phyloP scores from a whole-genome alignment of 2,888 invertebrate genomes.

The Drosophila phalerata region DNA sequence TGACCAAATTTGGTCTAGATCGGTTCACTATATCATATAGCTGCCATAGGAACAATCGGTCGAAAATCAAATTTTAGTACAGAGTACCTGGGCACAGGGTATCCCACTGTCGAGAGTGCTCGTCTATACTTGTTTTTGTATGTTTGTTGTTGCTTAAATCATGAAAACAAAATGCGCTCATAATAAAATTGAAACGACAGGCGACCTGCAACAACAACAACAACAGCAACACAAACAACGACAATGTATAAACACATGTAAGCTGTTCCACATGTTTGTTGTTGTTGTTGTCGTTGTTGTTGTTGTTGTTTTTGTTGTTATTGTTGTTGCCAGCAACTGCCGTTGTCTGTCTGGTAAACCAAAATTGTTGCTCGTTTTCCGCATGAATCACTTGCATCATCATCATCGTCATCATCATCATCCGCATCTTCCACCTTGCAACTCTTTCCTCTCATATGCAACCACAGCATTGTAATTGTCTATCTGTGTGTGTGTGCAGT shows the following conservation, averaged over 20 bases:
- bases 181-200: constrained; percentile 74
- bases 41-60: too few species aligned
- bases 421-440: constrained; percentile 25
- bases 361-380: constrained; percentile 80
- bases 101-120: too few species aligned
- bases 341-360: constrained; percentile 78
- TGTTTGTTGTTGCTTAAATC: constrained; percentile 46
- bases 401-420: constrained; percentile 70
- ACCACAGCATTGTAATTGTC: constrained; percentile 67
- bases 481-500: constrained; percentile 38
- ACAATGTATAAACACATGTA: constrained; percentile 74
- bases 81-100: too few species aligned
- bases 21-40: too few species aligned
- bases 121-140: too few species aligned
- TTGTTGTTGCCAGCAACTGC: constrained; percentile 47
- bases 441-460: constrained; percentile 40
- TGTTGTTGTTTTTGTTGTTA: constrained; percentile 38
- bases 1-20: too few species aligned
- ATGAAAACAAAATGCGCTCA: constrained; percentile 61
- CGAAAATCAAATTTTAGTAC: too few species aligned
- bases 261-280: constrained; percentile 51
- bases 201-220: constrained; percentile 33
- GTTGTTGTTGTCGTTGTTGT: constrained; percentile 13
- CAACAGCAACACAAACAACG: constrained; percentile 39
- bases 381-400: constrained; percentile 79